These are phyloP conservation scores for Venustaconcha ellipsiformis DNA, from an alignment of 1,140 invertebrate genomes.

Conservation along the genomic window DNA sequence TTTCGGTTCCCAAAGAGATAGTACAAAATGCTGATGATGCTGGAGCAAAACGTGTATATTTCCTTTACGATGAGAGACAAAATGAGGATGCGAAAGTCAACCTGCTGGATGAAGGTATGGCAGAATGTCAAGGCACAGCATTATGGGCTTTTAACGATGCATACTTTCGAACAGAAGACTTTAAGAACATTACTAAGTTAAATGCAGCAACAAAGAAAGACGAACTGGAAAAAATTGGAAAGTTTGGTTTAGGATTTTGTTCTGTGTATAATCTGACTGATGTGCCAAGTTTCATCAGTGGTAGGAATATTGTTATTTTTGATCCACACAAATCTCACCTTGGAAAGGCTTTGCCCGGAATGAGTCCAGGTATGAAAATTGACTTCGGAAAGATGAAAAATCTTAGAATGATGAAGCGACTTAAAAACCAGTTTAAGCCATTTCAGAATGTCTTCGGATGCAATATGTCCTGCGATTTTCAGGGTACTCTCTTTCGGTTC, in stretches of 20 bases:
- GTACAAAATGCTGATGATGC: conserved; percentile 70
- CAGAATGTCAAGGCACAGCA: conserved; percentile 52
- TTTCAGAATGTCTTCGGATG: conserved; percentile 58
- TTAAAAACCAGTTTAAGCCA: conserved; percentile 28
- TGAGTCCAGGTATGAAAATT: conserved; percentile 3
- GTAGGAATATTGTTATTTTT: conserved; percentile 15
- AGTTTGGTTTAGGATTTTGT: conserved; percentile 27
- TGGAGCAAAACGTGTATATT: conserved; percentile 55
- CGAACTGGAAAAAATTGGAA: conserved; percentile 27
- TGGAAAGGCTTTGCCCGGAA: not conserved
- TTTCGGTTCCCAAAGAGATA: conserved; percentile 58
- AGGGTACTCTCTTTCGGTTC: conserved; percentile 60
- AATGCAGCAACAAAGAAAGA: conserved; percentile 20
- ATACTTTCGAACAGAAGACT: conserved; percentile 51
- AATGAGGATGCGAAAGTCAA: conserved; percentile 39
- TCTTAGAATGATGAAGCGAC: not conserved
- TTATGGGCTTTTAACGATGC: conserved; percentile 57
- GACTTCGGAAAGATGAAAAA: conserved; percentile 27
- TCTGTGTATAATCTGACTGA: conserved; percentile 29
- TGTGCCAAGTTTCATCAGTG: conserved; percentile 20
- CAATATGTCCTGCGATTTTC: conserved; percentile 20
- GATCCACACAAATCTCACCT: conserved; percentile 24
- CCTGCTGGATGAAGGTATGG: conserved; percentile 51
- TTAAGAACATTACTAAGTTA: conserved; percentile 51
- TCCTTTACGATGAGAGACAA: conserved; percentile 58